Base-by-base conservation (phyloP, 2,113 vertebrate genomes). In the Xerus inauris region DNA sequence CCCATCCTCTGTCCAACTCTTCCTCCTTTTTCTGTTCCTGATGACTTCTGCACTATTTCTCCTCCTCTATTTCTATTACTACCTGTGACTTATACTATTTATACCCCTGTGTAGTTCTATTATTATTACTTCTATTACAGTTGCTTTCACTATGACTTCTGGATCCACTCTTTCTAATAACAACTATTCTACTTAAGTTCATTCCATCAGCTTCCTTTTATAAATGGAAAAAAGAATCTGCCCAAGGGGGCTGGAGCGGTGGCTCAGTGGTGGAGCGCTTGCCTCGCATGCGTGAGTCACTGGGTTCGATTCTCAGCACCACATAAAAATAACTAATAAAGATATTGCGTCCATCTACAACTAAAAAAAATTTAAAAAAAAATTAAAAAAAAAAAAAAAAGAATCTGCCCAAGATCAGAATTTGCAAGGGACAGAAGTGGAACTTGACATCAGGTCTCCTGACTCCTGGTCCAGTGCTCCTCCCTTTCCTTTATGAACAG, bases 401-500 rank as follows among this genome's bases (percentile, higher is more conserved):
- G 40, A 47, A 69, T 4, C 28, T 59, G 24, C 16, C 11, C 14
- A 22, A 84, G 76, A 54, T 64, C 11, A 51, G 54, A 89, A 83
- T 26, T 42, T 49, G 6, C 28, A 20, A 42, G 47, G 12, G 24
- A 5, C 22, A 49, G 30, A 79, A 28, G 14, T 59, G 64, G 71
- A 30, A 47, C 32, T 13, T 24, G 40, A 87, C 54, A 26, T 2
- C 13, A 51, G 54, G 19, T 42, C 30, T 49, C 17, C 90, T 79
- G 13, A 64, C 9, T 47, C 32, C 9, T 0, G 32, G 59, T 12
- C 9, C 51, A 8, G 3, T 20, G 38, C n/a, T 40, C 22, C 59
- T 77, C 47, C 40, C 30, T 1, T 73, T 38, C 35, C 32, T 49
- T n/a, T 1, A 0, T 45, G 16, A 17, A 3, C 14, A 2, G 3